These are phyloP conservation scores for Lophius americanus DNA, from an alignment of 2,797 vertebrate genomes.

Conservation along the genomic window DNA sequence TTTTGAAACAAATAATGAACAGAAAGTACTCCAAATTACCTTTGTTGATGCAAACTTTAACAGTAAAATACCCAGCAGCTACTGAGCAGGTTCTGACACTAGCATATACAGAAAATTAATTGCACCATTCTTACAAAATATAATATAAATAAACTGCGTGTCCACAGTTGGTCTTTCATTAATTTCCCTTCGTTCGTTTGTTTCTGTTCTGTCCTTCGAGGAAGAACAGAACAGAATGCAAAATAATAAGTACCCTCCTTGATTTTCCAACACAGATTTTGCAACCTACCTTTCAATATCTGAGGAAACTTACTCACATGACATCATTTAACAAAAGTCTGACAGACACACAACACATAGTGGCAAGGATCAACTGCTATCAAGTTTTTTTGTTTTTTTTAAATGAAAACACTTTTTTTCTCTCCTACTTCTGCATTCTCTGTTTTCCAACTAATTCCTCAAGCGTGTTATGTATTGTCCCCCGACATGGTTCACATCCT, in stretches of 20 bases:
- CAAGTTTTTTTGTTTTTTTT: conserved; percentile 42
- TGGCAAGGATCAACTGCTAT: conserved; percentile 6
- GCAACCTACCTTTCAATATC: conserved; percentile 24
- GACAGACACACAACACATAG: too few relatives aligned
- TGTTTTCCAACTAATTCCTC: conserved; percentile 45
- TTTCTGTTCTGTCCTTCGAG: neutral
- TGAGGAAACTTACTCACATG: conserved; percentile 14
- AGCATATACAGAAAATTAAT: neutral
- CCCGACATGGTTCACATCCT: conserved; percentile 53
- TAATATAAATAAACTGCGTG: conserved; percentile 14
- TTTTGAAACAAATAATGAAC: too few relatives aligned
- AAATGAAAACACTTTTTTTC: conserved; percentile 11
- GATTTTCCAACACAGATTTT: neutral
- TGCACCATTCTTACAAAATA: conserved; percentile 6
- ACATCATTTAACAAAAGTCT: conserved; percentile 31
- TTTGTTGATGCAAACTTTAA: neutral
- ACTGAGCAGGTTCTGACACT: neutral
- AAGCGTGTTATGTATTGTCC: conserved; percentile 39
- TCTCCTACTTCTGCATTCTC: conserved; percentile 2
- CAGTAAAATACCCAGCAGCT: conserved; percentile 3
- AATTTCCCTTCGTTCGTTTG: conserved; percentile 12
- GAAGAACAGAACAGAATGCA: neutral
- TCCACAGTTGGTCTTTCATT: conserved; percentile 19
- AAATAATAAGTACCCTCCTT: conserved; percentile 3
- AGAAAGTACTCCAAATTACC: neutral